Base-by-base conservation (phyloP, 1,140 invertebrate species). In the Leptinotarsa defecta region DNA sequence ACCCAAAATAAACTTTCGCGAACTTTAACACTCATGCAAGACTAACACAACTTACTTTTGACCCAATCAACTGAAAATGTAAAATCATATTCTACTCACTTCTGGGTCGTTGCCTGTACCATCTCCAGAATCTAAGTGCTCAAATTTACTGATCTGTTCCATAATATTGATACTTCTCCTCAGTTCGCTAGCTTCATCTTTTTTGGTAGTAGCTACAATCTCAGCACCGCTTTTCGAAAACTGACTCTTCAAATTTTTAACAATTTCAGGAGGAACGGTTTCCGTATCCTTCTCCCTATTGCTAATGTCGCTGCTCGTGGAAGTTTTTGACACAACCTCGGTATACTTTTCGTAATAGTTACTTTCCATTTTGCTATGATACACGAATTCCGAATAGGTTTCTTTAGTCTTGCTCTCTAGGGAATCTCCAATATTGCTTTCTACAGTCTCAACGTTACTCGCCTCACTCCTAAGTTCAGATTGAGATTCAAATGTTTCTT, bases 141-240 rank as follows among this genome's bases (percentile, higher is more conserved):
- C 84, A 73, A 85, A 85, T 69, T 82, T 83, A 43, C 77, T 81
- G 34, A 85, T 85, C 65, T 85, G 82, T 52, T 83, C 81, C 76
- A 83, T 82, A 48, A 84, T 79, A 73, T 82, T 81, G 22, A 81
- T 67, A n/a, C 71, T 73, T 76, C 63, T 83, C 2, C 34, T 83
- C 74, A 81, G 34, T 63, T 82, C 72, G 11, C 27, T 75, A 6
- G 77, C 75, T 34, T 82, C 81, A 24, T 76, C 75, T 52, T 79
- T 78, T 68, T 78, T 78, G 15, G 71, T 65, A 13, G 48, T 61
- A 3, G 70, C 65, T 43, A 73, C 73, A 13, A 76, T 76, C 20
- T 75, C 74, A 11, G 48, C 77, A 13, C 64, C 77, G 11, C 52
- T 64, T 48, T 78, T 82, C 27, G 78, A 76, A 65, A 82, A 83